Evolutionary conservation across 2,888 invertebrate genomes (phyloP).

Genomic region (Gymnosoma rotundatum): DNA sequence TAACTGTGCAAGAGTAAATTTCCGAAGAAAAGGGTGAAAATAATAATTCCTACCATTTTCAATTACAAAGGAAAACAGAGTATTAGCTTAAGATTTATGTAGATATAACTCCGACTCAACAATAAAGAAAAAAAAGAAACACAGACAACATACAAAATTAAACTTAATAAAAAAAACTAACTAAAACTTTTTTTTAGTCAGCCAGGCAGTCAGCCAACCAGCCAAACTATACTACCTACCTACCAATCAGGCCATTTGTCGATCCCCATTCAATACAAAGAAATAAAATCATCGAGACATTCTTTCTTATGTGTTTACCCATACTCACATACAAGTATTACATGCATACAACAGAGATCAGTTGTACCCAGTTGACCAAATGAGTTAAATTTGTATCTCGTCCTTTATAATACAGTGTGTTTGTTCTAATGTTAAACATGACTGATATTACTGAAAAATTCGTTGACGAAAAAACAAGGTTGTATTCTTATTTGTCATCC

Average conservation of each 20-base stretch:
- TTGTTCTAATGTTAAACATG: too few species aligned
- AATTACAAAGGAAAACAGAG: too few species aligned
- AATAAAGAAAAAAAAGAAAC: background rate
- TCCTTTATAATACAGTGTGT: too few species aligned
- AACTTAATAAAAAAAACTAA: background rate
- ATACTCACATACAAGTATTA: background rate
- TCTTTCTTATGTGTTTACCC: background rate
- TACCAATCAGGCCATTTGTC: conserved; percentile 53
- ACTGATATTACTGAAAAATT: too few species aligned
- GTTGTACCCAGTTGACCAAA: background rate
- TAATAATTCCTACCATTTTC: too few species aligned
- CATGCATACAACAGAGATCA: background rate
- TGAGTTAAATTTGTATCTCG: background rate
- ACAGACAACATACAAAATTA: background rate
- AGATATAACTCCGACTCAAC: too few species aligned
- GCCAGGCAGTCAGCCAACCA: conserved; percentile 4
- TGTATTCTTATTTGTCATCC: too few species aligned
- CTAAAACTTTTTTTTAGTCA: background rate
- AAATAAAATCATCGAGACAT: conserved; percentile 12
- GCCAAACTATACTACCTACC: conserved; percentile 17
- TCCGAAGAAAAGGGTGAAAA: too few species aligned
- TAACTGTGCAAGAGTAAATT: too few species aligned
- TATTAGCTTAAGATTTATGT: too few species aligned
- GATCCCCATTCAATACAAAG: conserved; percentile 55
- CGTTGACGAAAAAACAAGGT: too few species aligned